Conservation (phyloP, 2,797 vertebrate genomes). For the Spondyliosoma cantharus region DNA sequence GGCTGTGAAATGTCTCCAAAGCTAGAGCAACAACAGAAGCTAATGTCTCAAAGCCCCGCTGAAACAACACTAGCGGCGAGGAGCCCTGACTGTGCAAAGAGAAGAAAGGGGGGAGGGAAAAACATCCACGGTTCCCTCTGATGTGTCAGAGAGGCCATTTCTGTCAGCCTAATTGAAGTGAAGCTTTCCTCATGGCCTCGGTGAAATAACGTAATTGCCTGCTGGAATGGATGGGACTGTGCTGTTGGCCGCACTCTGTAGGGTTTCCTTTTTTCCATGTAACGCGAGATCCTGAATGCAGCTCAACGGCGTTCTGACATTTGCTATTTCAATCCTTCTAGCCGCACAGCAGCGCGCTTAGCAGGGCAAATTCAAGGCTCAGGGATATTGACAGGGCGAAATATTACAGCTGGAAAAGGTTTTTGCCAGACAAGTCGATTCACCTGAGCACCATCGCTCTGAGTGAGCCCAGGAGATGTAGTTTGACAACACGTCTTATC, state of each 20-base stretch:
- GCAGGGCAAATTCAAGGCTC: conserved; percentile 41
- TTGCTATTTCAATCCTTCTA: conserved; percentile 44
- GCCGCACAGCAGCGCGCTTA: conserved; percentile 43
- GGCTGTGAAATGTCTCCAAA: conserved; percentile 77
- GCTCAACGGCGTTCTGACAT: conserved; percentile 43
- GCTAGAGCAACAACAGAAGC: conserved; percentile 70
- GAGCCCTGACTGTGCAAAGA: conserved; percentile 63
- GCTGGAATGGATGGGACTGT: conserved; percentile 53
- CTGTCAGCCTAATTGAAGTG: conserved; percentile 74
- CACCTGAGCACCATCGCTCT: conserved; percentile 28
- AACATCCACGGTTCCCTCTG: conserved; percentile 43
- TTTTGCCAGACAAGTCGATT: conserved; percentile 38
- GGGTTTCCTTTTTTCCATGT: conserved; percentile 53
- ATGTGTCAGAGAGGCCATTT: conserved; percentile 77
- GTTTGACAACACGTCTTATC: conserved; percentile 15
- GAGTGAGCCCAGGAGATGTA: background rate
- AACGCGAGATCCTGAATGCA: conserved; percentile 45
- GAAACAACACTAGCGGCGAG: conserved; percentile 63
- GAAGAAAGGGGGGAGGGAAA: conserved; percentile 17
- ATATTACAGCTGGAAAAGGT: conserved; percentile 30
- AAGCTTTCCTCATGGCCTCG: conserved; percentile 61
- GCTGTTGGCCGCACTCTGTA: conserved; percentile 52
- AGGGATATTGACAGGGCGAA: conserved; percentile 60
- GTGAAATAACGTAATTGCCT: conserved; percentile 65
- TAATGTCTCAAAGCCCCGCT: conserved; percentile 74